phyloP scores from a whole-genome alignment of 2,888 invertebrate species.

The Camponotus fellah region DNA sequence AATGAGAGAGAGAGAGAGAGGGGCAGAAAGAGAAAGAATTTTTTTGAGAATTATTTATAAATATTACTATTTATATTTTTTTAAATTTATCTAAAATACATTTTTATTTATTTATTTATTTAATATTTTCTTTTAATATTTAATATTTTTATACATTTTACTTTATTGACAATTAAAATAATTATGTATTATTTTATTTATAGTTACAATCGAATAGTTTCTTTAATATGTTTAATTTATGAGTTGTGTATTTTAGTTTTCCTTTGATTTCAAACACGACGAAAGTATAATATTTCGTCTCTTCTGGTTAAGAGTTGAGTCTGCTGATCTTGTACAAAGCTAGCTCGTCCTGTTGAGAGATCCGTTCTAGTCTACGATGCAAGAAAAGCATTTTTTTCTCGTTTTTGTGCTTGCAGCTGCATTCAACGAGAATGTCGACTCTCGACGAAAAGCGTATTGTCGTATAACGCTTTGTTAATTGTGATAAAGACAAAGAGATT shows the following conservation, averaged over 20 bases:
- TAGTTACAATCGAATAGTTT: background rate
- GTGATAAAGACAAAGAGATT: constrained; percentile 5
- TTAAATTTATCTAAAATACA: background rate
- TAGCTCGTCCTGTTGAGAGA: background rate
- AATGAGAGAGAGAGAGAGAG: background rate
- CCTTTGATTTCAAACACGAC: background rate
- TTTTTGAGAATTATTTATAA: background rate
- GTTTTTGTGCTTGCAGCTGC: background rate
- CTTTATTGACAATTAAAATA: background rate
- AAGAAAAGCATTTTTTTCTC: constrained; percentile 20
- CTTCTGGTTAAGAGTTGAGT: background rate
- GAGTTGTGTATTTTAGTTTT: background rate
- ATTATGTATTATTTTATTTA: background rate
- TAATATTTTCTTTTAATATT: too few relatives aligned
- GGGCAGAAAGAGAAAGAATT: background rate
- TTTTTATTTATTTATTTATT: background rate
- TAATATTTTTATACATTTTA: background rate
- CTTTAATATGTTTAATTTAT: background rate
- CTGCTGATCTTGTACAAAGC: background rate
- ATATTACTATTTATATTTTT: background rate
- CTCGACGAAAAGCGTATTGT: background rate
- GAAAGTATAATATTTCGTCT: constrained; percentile 1
- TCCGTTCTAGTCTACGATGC: constrained; percentile 37
- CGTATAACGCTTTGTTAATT: constrained; percentile 12
- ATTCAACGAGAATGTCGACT: background rate